phyloP scores from a whole-genome alignment of 2,888 invertebrate genomes.

The Marronus borbonicus region DNA sequence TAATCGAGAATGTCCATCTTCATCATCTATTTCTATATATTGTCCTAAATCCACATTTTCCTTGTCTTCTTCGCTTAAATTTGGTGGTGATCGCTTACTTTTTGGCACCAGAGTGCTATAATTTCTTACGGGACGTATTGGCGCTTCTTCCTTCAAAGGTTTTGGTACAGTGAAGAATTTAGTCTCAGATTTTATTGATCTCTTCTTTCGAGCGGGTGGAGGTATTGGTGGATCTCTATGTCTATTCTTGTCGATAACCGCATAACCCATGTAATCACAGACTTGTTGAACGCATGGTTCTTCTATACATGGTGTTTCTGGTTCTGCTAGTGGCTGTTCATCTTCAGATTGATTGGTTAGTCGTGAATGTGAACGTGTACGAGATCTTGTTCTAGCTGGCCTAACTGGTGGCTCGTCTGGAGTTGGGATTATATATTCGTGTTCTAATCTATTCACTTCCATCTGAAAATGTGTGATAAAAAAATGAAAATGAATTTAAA shows the following conservation, averaged over 20 bases:
- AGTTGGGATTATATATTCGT: slow-evolving; percentile 77
- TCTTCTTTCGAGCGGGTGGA: slow-evolving; percentile 71
- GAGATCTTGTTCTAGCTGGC: slow-evolving; percentile 74
- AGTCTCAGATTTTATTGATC: slow-evolving; percentile 68
- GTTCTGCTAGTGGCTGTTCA: slow-evolving; percentile 67
- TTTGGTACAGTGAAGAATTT: slow-evolving; percentile 82
- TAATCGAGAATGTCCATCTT: slow-evolving; percentile 75
- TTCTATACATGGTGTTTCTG: slow-evolving; percentile 65
- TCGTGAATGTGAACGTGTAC: slow-evolving; percentile 73
- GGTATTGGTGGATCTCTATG: slow-evolving; percentile 72
- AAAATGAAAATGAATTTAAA: too few species aligned
- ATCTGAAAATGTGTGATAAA: too few species aligned
- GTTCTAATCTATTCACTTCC: slow-evolving; percentile 74
- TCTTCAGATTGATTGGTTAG: slow-evolving; percentile 72
- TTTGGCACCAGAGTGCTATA: slow-evolving; percentile 77
- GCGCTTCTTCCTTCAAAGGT: slow-evolving; percentile 69
- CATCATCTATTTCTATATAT: slow-evolving; percentile 77
- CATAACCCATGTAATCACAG: slow-evolving; percentile 76
- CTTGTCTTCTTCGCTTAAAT: slow-evolving; percentile 66
- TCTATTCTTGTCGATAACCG: slow-evolving; percentile 81
- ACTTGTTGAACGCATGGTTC: slow-evolving; percentile 67
- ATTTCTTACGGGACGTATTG: slow-evolving; percentile 75
- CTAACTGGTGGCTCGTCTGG: slow-evolving; percentile 72
- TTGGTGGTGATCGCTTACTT: slow-evolving; percentile 75
- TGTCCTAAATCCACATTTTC: slow-evolving; percentile 72